Conservation (phyloP, 23 tunicate species). For the Phallusia fumigata region DNA sequence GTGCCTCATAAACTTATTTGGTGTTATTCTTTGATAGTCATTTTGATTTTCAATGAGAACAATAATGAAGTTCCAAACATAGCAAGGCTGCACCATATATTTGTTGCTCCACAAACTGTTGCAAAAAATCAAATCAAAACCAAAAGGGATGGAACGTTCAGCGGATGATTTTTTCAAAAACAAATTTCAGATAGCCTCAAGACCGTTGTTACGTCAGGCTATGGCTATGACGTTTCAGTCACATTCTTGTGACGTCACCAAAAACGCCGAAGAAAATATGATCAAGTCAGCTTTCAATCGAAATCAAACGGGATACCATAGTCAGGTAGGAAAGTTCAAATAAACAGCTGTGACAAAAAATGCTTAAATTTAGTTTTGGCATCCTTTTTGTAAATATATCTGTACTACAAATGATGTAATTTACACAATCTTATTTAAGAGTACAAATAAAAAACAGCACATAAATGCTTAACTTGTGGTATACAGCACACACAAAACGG, state of each 20-base stretch:
- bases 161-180: neutral
- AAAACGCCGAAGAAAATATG: neutral
- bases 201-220: constrained; percentile 4
- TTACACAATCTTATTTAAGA: too few relatives aligned
- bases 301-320: neutral
- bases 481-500: too few relatives aligned
- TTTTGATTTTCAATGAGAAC: neutral
- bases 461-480: too few relatives aligned
- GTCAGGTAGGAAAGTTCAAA: neutral
- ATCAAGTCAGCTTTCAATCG: neutral
- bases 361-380: too few relatives aligned
- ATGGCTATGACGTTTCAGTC: constrained; percentile 7
- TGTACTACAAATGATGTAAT: too few relatives aligned
- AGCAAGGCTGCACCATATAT: too few relatives aligned
- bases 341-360: too few relatives aligned
- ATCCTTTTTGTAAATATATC: too few relatives aligned
- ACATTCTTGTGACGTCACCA: neutral
- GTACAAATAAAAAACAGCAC: too few relatives aligned
- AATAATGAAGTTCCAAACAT: neutral
- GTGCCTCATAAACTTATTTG: neutral
- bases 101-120: too few relatives aligned
- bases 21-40: neutral
- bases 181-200: neutral
- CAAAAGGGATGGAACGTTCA: neutral
- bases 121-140: too few relatives aligned